Conservation (phyloP, 2,888 invertebrate species). For the Tipula unca region DNA sequence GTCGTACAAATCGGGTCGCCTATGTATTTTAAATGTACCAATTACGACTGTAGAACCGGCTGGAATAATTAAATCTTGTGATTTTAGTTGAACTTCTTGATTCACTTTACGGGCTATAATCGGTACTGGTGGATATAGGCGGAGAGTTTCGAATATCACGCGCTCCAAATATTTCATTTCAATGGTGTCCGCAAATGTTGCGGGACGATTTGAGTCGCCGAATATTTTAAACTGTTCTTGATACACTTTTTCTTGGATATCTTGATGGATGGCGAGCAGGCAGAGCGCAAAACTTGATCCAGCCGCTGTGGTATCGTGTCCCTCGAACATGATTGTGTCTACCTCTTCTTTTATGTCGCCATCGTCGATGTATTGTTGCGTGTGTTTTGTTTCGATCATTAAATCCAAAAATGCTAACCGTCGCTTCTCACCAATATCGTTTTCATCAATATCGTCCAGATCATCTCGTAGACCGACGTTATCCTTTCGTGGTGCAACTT, state of each 20-base stretch:
- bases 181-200: slow-evolving; percentile 66
- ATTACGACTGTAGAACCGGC: slow-evolving; percentile 62
- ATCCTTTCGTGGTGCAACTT: too few species aligned
- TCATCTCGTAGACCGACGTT: slow-evolving; percentile 63
- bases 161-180: slow-evolving; percentile 76
- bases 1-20: slow-evolving; percentile 55
- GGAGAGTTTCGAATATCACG: slow-evolving; percentile 66
- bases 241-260: slow-evolving; percentile 67
- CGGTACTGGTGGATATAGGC: slow-evolving; percentile 74
- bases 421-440: slow-evolving; percentile 73
- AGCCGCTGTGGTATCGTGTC: slow-evolving; percentile 77
- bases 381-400: slow-evolving; percentile 75
- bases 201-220: slow-evolving; percentile 66
- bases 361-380: slow-evolving; percentile 61
- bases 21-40: slow-evolving; percentile 58
- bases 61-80: slow-evolving; percentile 56
- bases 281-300: slow-evolving; percentile 82
- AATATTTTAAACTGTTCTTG: slow-evolving; percentile 68
- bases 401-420: slow-evolving; percentile 82
- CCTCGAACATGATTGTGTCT: slow-evolving; percentile 84
- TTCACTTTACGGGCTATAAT: slow-evolving; percentile 64
- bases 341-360: slow-evolving; percentile 80
- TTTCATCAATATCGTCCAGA: slow-evolving; percentile 71
- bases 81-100: slow-evolving; percentile 55
- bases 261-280: slow-evolving; percentile 69